phyloP scores from a whole-genome alignment of 2,888 invertebrate genomes.

The Hyppa rectilinea region DNA sequence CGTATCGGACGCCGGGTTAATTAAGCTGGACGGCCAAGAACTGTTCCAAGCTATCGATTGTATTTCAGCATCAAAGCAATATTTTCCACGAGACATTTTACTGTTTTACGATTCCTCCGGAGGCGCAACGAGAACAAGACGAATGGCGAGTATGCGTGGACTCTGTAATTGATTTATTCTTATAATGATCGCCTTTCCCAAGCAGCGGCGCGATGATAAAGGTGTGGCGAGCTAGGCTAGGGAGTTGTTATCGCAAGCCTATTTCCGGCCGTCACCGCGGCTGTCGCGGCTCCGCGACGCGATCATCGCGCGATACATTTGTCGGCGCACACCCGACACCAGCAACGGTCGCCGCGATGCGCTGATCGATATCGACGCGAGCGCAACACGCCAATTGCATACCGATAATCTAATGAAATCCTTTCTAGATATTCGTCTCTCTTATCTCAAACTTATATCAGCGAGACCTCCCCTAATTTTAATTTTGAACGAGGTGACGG shows the following conservation, averaged over 20 bases:
- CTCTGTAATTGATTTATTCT: conserved; percentile 86
- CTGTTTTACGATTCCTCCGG: conserved; percentile 75
- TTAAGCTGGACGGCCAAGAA: conserved; percentile 71
- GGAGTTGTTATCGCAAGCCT: conserved; percentile 88
- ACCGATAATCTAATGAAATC: conserved; percentile 85
- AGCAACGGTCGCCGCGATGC: conserved; percentile 75
- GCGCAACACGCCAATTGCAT: conserved; percentile 84
- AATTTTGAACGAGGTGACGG: conserved; percentile 75
- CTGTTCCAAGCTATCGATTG: conserved; percentile 67
- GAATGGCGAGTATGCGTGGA: conserved; percentile 72
- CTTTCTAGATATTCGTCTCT: conserved; percentile 69
- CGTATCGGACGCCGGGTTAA: conserved; percentile 74
- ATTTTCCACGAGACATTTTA: conserved; percentile 70
- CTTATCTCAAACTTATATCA: conserved; percentile 53
- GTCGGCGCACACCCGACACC: conserved; percentile 84
- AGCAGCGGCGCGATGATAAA: conserved; percentile 85
- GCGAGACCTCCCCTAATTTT: conserved; percentile 70
- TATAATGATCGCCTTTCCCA: conserved; percentile 88
- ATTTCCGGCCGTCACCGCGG: conserved; percentile 89
- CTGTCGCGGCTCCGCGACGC: conserved; percentile 80
- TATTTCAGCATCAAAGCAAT: conserved; percentile 68
- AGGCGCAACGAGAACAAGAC: conserved; percentile 70
- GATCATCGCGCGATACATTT: conserved; percentile 89
- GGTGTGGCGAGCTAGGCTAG: conserved; percentile 82
- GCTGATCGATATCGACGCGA: conserved; percentile 82